Evolutionary conservation across 2,113 vertebrate species (phyloP).

Genomic region (Catharus bicknelli): DNA sequence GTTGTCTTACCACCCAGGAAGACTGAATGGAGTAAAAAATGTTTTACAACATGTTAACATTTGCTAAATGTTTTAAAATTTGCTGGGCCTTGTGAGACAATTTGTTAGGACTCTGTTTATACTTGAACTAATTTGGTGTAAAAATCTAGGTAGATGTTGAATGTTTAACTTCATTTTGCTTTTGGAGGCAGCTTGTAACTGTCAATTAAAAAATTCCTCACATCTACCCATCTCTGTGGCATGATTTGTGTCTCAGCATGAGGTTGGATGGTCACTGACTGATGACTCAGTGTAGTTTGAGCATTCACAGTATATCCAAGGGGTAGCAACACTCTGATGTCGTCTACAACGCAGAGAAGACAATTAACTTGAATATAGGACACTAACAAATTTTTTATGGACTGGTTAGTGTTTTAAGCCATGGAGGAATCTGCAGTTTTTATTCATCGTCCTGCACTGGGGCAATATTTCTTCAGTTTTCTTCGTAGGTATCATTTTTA

Average conservation of each 20-base stretch:
- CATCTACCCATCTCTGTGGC: not conserved
- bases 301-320: not conserved
- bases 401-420: not conserved
- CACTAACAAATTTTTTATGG: not conserved
- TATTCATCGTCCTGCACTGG: not conserved
- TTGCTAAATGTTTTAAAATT: not conserved
- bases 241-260: not conserved
- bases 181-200: not conserved
- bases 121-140: not conserved
- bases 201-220: not conserved
- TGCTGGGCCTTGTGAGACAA: accelerated
- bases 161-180: not conserved
- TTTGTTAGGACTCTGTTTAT: not conserved
- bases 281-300: slow-evolving; percentile 2
- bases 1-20: not conserved
- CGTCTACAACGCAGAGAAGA: not conserved
- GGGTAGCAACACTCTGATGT: not conserved
- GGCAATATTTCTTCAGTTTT: not conserved
- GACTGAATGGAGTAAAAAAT: not conserved
- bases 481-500: not conserved
- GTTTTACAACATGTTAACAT: not conserved
- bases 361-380: not conserved
- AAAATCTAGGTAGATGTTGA: not conserved
- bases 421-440: not conserved
- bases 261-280: slow-evolving; percentile 7